Base-by-base conservation (phyloP, 2,113 vertebrate species). In the Cheilinus undulatus region DNA sequence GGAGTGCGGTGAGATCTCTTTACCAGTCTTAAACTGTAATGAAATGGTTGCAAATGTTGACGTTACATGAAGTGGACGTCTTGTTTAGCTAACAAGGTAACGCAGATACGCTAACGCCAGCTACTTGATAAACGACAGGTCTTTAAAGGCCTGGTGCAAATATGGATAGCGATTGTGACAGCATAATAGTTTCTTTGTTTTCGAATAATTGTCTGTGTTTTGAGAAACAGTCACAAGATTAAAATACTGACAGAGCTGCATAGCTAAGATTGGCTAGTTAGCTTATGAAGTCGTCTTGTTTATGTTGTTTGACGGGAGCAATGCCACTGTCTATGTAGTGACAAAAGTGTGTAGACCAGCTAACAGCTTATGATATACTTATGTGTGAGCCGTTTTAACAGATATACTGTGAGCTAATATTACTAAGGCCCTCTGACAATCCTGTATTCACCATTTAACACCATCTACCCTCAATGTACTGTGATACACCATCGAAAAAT, bases 1-100 rank as follows among this genome's bases (percentile, higher is more conserved):
- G 53, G 34, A 53, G 50, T 70, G 24, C 43, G 75, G 85, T 79
- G 74, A 84, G 86, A 52, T 60, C 45, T 32, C 3, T 22, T 59
- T 20, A 14, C 38, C 27, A 40, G 14, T 49, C 51, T 19, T 38
- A 22, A 27, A 30, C 52, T 15, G 0, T 24, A 22, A 49, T 11
- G 12, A 36, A 65, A 69, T 10, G 48, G 60, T 23, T 64, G 71
- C 26, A 49, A 76, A 71, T 59, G 23, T 63, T 22, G 22, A 26
- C 59, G 73, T 72, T 66, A 20, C 52, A 6, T 49, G 65, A 62
- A 72, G 65, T 73, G 76, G 60, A 84, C 66, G 89, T 82, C 77
- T 85, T 86, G 78, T 84, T 85, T 84, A 85, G 91, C 89, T 91
- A 90, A 82, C 82, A 50, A 70, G 70, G 73, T 82, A 85, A 69